Percentiles rank a stretch among this genome's conserved stretches.
phyloP scores from a whole-genome alignment of 2,113 vertebrate genomes.

The Meleagris gallopavo region DNA sequence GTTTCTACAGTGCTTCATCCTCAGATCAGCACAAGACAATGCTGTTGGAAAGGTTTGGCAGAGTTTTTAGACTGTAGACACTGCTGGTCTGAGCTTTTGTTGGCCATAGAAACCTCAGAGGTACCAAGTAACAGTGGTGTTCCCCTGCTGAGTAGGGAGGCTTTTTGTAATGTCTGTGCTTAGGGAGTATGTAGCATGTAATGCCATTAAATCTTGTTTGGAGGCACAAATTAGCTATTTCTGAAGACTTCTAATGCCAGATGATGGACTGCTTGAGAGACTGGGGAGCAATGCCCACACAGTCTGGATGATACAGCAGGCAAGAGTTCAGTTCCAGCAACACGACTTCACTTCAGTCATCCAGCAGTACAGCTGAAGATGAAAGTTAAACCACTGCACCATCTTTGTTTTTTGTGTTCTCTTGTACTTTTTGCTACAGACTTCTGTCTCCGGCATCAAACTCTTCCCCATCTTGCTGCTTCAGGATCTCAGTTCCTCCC shows the following conservation, averaged over 20 bases:
- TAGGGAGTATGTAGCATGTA: neutral
- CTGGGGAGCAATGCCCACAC: accelerated
- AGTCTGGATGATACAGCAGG: neutral
- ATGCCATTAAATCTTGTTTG: neutral
- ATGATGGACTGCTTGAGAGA: neutral
- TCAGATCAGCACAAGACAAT: neutral
- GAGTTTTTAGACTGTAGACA: neutral
- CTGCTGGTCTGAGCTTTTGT: neutral
- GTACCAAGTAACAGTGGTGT: neutral
- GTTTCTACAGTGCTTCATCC: neutral
- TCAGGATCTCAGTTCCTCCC: neutral
- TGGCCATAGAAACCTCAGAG: neutral
- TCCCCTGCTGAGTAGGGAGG: neutral
- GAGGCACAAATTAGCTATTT: neutral
- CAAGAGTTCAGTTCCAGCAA: neutral
- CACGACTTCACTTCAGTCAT: neutral
- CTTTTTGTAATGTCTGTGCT: neutral
- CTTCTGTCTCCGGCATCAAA: neutral
- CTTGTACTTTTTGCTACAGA: neutral
- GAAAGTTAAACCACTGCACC: neutral
- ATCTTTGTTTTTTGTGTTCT: neutral
- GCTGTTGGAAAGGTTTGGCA: neutral
- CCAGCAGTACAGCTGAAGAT: neutral
- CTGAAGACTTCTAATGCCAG: neutral
- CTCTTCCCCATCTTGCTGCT: neutral